phyloP scores from a whole-genome alignment of 1,140 invertebrate genomes.

The Drosophila nasuta region DNA sequence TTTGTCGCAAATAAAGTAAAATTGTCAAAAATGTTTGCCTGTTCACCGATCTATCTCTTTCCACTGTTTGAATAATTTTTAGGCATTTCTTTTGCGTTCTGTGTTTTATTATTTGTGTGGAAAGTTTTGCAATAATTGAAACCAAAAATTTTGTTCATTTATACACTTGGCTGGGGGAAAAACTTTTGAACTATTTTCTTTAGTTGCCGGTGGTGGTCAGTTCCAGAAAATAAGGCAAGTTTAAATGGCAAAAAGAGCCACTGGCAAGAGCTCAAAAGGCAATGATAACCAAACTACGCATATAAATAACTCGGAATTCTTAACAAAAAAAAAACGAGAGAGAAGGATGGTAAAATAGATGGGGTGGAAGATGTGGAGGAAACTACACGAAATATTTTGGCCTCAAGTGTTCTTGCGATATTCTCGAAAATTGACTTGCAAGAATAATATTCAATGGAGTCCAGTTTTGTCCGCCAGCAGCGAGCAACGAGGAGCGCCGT shows the following conservation, averaged over 20 bases:
- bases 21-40: not conserved
- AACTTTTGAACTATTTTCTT: conserved; percentile 71
- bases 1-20: not conserved
- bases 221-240: conserved; percentile 72
- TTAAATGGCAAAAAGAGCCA: conserved; percentile 61
- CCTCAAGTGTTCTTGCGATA: conserved; percentile 13
- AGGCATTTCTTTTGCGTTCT: not conserved
- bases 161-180: conserved; percentile 52
- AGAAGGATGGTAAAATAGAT: not conserved
- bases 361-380: not conserved
- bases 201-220: conserved; percentile 56
- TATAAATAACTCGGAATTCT: conserved; percentile 28
- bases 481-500: not conserved
- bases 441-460: conserved; percentile 65
- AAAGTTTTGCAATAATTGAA: conserved; percentile 79
- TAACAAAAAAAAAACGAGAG: not conserved
- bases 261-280: conserved; percentile 28
- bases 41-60: not conserved
- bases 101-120: conserved; percentile 63
- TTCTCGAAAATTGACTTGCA: conserved; percentile 20
- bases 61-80: conserved; percentile 31
- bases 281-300: conserved; percentile 35
- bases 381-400: conserved; percentile 13
- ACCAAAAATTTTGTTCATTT: conserved; percentile 63
- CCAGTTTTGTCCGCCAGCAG: not conserved